These are phyloP conservation scores for Imbricaverruca yamaguchii DNA, from an alignment of 2,888 invertebrate genomes.

Conservation along the genomic window DNA sequence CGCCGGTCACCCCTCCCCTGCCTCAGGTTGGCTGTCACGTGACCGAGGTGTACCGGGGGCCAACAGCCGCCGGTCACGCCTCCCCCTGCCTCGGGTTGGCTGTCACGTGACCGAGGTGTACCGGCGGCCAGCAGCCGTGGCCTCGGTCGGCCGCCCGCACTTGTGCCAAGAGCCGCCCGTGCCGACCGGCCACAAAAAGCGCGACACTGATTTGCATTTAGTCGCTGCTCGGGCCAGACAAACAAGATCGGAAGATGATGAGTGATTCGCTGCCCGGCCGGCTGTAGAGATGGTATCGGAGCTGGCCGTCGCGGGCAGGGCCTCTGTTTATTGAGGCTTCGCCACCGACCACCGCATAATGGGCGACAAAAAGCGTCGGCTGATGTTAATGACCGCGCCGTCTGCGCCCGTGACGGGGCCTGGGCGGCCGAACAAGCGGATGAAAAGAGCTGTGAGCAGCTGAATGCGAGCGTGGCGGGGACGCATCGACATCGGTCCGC, in stretches of 20 bases:
- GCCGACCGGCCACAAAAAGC: not conserved
- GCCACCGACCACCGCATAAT: not conserved
- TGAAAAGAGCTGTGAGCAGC: too few species aligned
- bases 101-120: too few species aligned
- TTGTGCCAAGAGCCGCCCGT: not conserved
- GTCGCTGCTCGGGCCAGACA: not conserved
- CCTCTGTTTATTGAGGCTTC: not conserved
- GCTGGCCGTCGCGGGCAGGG: not conserved
- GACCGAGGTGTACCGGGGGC: too few species aligned
- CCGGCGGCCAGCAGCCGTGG: not conserved
- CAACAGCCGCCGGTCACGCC: too few species aligned
- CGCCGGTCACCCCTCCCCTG: too few species aligned
- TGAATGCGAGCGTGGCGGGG: too few species aligned
- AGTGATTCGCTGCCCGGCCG: not conserved
- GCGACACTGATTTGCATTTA: not conserved
- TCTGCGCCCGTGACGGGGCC: too few species aligned
- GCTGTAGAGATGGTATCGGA: not conserved
- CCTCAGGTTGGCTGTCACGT: too few species aligned
- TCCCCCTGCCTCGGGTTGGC: too few species aligned
- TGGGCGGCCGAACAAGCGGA: too few species aligned
- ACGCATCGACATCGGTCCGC: too few species aligned
- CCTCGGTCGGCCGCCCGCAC: not conserved
- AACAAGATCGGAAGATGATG: not conserved
- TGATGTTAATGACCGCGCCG: too few species aligned
- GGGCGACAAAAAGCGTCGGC: not conserved